Evolutionary conservation across 2,888 invertebrate species (phyloP), one percentile per base, ranked within the genome.

Genomic region (Metopia argyrocephala): DNA sequence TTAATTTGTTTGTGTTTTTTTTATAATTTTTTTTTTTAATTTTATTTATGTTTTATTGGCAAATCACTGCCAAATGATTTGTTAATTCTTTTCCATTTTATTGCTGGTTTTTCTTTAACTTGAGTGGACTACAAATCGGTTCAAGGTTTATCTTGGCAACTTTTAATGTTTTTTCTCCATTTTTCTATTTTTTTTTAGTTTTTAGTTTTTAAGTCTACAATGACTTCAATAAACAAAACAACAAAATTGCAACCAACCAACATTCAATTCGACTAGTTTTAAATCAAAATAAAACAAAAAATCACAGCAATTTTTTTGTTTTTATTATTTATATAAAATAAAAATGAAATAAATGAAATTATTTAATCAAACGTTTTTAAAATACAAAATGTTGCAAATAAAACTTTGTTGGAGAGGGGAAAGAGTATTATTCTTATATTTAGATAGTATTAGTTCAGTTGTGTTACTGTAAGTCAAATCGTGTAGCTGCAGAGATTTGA

Each of bases 131-230:
- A 31, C 46, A 66, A 75, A 79, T 70, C 59, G 74, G 79, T 70
- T 75, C 79, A 79, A 79, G 79, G 75, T 79, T 75, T 79, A 62
- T 75, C 65, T 70, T 65, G 46, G 62, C 68, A 76, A 25, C 70
- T 50, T 61, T 74, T 50, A 57, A 64, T 31, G 46, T 23, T 57
- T 76, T 38, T 38, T 38, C 28, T 50, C 28, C 28, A 50, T 62
- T 64, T 73, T 21, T 46, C 21, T 2, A 61, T 5, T 23, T 57
- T 38, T 52, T 18, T 54, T 0, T 28, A 6, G 23, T 45, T 45
- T 56, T 27, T 27, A 12, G 20, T 27, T 28, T 45, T 69, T 61
- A 56, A 50, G 57, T 25, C 66, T 61, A 31, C 74, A 57, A 57
- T 74, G 27, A 50, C 46, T 64, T 25, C 15, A 68, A 68, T 45